Evolutionary conservation across 2,888 invertebrate genomes (phyloP), one percentile per base, ranked within the genome.

Genomic region (Drosophila aldrichi): DNA sequence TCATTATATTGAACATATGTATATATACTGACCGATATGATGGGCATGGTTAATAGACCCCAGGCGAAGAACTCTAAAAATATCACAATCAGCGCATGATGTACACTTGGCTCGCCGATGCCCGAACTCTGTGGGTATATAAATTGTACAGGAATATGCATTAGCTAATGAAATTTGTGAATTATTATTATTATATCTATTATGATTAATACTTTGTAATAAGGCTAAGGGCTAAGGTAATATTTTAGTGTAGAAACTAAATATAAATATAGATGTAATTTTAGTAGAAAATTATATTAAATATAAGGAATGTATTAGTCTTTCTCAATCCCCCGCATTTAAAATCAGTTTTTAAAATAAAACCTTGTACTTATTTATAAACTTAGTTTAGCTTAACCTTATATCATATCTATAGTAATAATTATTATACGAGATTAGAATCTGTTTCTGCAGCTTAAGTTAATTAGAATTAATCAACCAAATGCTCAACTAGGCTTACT

Each of bases 61-160:
- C 99, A 99, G 82, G 99, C 98, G 94, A 99, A 99, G 94, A 99
- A 99, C 94, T 99, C 99, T 94, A 99, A 94, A 94, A 99, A 99
- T 94, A 99, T 99, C 91, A 99, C 98, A 92, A 99, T 97, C 93
- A 99, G 94, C 75, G 99, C 99, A 95, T 99, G 99, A 94, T 98
- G 98, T 77, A 99, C 97, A 92, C 98, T 98, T 77, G 99, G 98
- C 93, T 97, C 96, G 80, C 98, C 98, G 92, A 98, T 96, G 85
- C 97, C 97, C 89, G 96, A 96, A 88, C 95, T 95, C 96, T 96
- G 94, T 61, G 95, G 94, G n/a, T 8, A 29, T 0, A 48, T 10
- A 29, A 10, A 12, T 25, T 44, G 16, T 22, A 6, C 8, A 6
- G n/a, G 75, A 77, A 62, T 48, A 25, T 20, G 4, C 9, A 41